Evolutionary conservation across 2,888 invertebrate species (phyloP).

Genomic region (Rhagonycha fulva): DNA sequence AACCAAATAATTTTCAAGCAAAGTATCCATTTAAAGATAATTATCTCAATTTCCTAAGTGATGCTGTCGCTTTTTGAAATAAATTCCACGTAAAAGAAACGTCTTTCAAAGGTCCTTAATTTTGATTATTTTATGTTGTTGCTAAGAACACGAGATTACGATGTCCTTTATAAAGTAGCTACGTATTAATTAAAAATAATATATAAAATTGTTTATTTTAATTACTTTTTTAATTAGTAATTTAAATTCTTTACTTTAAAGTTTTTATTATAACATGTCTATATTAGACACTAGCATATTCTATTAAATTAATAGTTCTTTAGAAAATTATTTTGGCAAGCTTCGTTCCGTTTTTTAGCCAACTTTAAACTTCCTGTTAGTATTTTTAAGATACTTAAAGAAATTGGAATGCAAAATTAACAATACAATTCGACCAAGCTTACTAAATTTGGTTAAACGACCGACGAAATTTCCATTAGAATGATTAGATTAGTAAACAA

Average conservation of each 20-base stretch:
- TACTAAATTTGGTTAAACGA: neutral
- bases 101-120: neutral
- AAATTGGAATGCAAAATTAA: neutral
- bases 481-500: neutral
- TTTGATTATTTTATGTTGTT: neutral
- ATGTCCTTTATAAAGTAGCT: neutral
- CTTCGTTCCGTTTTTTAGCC: neutral
- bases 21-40: neutral
- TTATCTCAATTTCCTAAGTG: neutral
- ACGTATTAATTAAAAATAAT: neutral
- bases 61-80: neutral
- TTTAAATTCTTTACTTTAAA: neutral
- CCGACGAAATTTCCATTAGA: neutral
- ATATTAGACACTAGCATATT: neutral
- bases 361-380: neutral
- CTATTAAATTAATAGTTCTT: neutral
- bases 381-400: neutral
- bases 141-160: neutral
- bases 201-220: neutral
- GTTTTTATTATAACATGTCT: neutral
- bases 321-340: neutral
- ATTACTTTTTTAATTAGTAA: neutral
- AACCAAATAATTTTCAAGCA: neutral
- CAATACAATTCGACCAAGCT: neutral
- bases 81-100: neutral